These are phyloP conservation scores for Galaxea fascicularis DNA, from an alignment of 92 coral and sea anemone species.

Conservation along the genomic window DNA sequence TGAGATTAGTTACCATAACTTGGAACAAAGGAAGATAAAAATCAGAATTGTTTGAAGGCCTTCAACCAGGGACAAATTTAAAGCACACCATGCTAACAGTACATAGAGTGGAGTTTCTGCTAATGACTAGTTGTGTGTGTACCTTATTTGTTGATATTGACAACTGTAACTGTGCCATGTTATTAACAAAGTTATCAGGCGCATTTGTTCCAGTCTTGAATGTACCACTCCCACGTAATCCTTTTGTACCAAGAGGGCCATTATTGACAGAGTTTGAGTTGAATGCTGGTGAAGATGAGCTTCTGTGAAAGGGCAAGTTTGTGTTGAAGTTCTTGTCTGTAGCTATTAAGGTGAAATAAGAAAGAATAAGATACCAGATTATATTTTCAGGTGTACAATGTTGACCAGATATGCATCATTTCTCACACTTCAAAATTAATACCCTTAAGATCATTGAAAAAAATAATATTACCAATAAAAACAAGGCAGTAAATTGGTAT, in stretches of 20 bases:
- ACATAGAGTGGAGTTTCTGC: background rate
- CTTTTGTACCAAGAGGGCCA: constrained; percentile 80
- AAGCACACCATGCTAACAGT: no score
- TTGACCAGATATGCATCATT: no score
- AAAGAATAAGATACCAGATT: background rate
- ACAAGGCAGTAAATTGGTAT: no score
- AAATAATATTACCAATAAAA: no score
- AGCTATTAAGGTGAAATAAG: background rate
- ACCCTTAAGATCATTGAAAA: no score
- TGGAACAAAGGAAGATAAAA: no score
- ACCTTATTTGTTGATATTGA: constrained; percentile 82
- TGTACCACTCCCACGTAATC: constrained; percentile 60
- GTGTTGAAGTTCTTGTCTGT: constrained; percentile 39
- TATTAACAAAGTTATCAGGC: constrained; percentile 72
- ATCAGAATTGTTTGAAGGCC: no score
- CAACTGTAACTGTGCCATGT: constrained; percentile 74
- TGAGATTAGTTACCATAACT: no score
- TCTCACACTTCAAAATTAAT: no score
- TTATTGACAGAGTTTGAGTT: constrained; percentile 34
- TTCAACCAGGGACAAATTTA: no score
- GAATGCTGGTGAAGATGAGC: constrained; percentile 70
- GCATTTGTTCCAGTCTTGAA: constrained; percentile 59
- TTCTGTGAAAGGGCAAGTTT: constrained; percentile 63
- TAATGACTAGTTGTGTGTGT: background rate
- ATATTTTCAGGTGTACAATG: no score